Evolutionary conservation across 1,140 invertebrate species (phyloP), one percentile per base, ranked within the genome.

Genomic region (Cotesia vestalis): DNA sequence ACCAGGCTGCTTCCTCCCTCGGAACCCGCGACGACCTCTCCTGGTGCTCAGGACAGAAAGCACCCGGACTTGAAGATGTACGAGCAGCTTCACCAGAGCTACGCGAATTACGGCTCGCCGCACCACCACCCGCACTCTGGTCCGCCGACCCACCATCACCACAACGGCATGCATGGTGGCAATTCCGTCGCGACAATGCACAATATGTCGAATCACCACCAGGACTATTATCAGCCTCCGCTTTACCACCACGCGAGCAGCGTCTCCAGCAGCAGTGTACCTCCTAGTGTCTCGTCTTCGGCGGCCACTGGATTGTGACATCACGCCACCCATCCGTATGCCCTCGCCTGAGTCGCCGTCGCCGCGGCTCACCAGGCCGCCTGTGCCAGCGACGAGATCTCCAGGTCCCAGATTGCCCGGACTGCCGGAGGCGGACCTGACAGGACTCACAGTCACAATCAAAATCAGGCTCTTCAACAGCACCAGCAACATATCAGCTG

Each of bases 1-100:
- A 97, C 95, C 75, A 92, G 96, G 81, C 90, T 98, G 80, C 86
- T 96, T 78, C 94, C 94, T 8, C 92, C 94, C 59, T 27, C 27
- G 27, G 94, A 95, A 79, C 92, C 92, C 68, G 95, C 96, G 83
- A 90, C 94, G 0, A 80, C 80, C 0, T 77, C 79, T 73, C 87
- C 81, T 75, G 89, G 81, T 81, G 89, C 79, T 1, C 83, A 81
- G 17, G 90, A 91, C 69, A 87, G 89, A 76, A 86, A 87, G 66
- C 85, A 83, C 0, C 82, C 85, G 57, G 92, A 94, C 83, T 89
- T 94, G 73, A 94, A 93, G 84, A 94, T 94, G 91, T 94, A 94
- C 86, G 91, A 93, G 72, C 90, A 94, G 84, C 86, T 89, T 82
- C 90, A 91, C 5, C 81, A 83, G 69, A 83, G 80, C 51, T 87